Evolutionary conservation across 1,140 invertebrate genomes (phyloP).

Genomic region (Ylistrum balloti): DNA sequence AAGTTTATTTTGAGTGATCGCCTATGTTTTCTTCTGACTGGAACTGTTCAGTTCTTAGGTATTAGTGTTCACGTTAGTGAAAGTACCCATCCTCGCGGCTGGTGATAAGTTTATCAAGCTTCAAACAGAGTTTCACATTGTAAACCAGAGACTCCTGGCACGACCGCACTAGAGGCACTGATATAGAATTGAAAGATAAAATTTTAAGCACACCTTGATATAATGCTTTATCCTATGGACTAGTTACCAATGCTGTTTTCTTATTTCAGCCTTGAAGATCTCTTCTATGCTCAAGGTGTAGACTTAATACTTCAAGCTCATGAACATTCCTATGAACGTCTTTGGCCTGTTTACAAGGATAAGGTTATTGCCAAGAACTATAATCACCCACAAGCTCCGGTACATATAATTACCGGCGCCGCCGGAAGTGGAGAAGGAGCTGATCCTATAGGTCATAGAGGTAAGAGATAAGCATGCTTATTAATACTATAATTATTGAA

Average conservation of each 20-base stretch:
- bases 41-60: too few species aligned
- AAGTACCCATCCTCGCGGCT: too few species aligned
- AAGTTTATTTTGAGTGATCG: too few species aligned
- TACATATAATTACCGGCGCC: constrained; percentile 96
- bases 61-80: too few species aligned
- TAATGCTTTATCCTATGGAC: neutral
- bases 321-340: constrained; percentile 97
- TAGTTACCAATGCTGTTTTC: neutral
- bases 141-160: too few species aligned
- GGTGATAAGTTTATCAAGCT: too few species aligned
- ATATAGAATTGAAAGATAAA: too few species aligned
- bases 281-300: constrained; percentile 94
- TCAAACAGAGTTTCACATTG: too few species aligned
- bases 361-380: constrained; percentile 88
- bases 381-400: constrained; percentile 92
- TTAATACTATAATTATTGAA: too few species aligned
- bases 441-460: neutral
- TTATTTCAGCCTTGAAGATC: constrained; percentile 74
- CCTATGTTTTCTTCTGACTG: too few species aligned
- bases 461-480: neutral
- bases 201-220: too few species aligned
- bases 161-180: too few species aligned
- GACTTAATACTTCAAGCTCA: constrained; percentile 97
- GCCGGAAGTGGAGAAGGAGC: constrained; percentile 84
- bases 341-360: constrained; percentile 96